A percentile compares a stretch with the other conserved stretches of the same genome.
Conservation (phyloP, 2,888 invertebrate genomes). For the Scrobipalpa atriplicella region DNA sequence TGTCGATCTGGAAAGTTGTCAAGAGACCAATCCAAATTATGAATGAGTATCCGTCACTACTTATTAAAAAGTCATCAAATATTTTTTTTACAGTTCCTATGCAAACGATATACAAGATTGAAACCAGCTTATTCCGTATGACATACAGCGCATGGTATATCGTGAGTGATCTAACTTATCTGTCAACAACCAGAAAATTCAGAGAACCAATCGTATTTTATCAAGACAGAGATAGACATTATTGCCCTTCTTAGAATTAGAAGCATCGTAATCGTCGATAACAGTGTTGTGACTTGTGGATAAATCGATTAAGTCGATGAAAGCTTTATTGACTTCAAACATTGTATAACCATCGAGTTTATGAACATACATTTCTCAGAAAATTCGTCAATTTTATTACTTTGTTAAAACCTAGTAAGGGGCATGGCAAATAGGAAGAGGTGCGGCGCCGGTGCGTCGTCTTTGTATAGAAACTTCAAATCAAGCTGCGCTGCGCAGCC, state of each 20-base stretch:
- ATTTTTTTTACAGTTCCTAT: no score
- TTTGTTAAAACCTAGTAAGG: no score
- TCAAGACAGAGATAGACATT: not conserved
- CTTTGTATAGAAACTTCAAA: no score
- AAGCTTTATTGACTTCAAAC: constrained; percentile 47
- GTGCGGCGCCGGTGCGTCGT: no score
- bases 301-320: constrained; percentile 4
- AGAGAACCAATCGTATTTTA: not conserved
- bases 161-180: not conserved
- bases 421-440: no score
- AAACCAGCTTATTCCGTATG: not conserved
- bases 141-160: not conserved
- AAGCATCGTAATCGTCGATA: not conserved
- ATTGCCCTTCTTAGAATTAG: constrained; percentile 11
- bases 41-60: no score
- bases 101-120: no score
- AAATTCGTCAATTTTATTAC: not conserved
- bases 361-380: constrained; percentile 30
- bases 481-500: no score
- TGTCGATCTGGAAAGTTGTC: no score
- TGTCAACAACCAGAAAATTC: not conserved
- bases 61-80: no score
- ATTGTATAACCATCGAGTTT: constrained; percentile 36
- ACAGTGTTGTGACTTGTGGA: not conserved
- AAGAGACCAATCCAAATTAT: no score